Percentiles rank a stretch among this genome's conserved stretches.
phyloP scores from a whole-genome alignment of 2,113 vertebrate species.

The Microtus ochrogaster region DNA sequence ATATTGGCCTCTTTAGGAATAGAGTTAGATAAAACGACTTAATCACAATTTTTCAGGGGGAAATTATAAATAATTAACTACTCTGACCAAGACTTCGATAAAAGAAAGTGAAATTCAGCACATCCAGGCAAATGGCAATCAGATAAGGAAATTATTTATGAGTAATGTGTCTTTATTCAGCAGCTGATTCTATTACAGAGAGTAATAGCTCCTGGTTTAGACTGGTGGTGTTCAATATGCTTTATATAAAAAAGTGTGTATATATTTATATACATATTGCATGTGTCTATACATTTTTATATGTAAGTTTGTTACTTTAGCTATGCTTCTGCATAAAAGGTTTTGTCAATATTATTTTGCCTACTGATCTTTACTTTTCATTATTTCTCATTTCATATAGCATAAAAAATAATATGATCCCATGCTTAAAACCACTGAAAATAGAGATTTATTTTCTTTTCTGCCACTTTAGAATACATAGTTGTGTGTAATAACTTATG shows the following conservation, averaged over 20 bases:
- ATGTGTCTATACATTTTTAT: not conserved
- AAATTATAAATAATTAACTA: constrained; percentile 75
- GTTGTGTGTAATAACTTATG: not conserved
- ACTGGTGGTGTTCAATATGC: not conserved
- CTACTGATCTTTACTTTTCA: not conserved
- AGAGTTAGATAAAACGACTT: constrained; percentile 69
- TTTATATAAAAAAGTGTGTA: not conserved
- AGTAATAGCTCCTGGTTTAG: not conserved
- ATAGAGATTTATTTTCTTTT: not conserved
- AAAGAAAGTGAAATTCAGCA: constrained; percentile 72
- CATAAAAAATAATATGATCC: not conserved
- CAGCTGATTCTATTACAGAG: not conserved
- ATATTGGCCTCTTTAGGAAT: constrained; percentile 60
- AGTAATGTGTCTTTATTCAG: not conserved
- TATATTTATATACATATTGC: not conserved
- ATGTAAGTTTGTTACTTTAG: not conserved
- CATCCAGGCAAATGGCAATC: constrained; percentile 40
- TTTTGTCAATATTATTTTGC: not conserved
- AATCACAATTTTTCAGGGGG: constrained; percentile 67
- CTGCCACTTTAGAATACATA: not conserved
- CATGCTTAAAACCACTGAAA: not conserved
- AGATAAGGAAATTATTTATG: constrained; percentile 60
- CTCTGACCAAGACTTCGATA: constrained; percentile 13
- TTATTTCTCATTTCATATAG: not conserved
- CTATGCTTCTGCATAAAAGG: not conserved